Evolutionary conservation across 2,888 invertebrate species (phyloP).

Genomic region (Eupithecia pulchellata): DNA sequence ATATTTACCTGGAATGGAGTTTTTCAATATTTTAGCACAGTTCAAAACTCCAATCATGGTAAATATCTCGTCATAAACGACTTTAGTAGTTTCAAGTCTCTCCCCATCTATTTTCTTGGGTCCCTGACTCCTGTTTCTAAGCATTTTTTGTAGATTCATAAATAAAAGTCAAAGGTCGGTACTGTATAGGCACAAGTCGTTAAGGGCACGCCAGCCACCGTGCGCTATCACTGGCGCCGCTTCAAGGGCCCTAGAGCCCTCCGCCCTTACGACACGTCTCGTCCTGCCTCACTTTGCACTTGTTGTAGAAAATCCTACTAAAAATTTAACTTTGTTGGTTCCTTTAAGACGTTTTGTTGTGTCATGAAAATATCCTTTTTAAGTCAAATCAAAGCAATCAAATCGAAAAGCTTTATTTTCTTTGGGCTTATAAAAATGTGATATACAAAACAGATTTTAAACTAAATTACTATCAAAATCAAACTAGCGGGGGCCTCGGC

Average conservation of each 20-base stretch:
- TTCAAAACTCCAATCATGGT: no score
- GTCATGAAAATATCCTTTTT: no score
- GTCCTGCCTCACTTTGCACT: constrained; percentile 3
- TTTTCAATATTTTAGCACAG: no score
- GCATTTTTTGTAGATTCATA: neutral
- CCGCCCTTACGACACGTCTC: constrained; percentile 1
- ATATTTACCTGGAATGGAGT: no score
- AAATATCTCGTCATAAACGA: no score
- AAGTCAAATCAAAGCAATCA: no score
- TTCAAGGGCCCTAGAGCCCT: neutral
- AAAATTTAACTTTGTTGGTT: constrained; percentile 4
- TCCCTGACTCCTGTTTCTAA: neutral
- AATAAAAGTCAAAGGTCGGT: constrained; percentile 4
- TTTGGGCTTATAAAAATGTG: no score
- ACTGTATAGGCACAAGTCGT: neutral
- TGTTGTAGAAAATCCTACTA: constrained; percentile 1
- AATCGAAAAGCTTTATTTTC: no score
- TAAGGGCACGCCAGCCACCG: neutral
- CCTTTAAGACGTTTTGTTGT: neutral
- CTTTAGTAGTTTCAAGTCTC: no score
- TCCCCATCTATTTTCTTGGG: neutral
- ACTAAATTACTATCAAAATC: no score
- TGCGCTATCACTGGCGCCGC: constrained; percentile 6
- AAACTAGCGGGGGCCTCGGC: no score
- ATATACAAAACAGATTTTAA: no score